Evolutionary conservation across 2,113 vertebrate genomes (phyloP), one percentile per base, ranked within the genome.

Genomic region (Pseudopodoces humilis): DNA sequence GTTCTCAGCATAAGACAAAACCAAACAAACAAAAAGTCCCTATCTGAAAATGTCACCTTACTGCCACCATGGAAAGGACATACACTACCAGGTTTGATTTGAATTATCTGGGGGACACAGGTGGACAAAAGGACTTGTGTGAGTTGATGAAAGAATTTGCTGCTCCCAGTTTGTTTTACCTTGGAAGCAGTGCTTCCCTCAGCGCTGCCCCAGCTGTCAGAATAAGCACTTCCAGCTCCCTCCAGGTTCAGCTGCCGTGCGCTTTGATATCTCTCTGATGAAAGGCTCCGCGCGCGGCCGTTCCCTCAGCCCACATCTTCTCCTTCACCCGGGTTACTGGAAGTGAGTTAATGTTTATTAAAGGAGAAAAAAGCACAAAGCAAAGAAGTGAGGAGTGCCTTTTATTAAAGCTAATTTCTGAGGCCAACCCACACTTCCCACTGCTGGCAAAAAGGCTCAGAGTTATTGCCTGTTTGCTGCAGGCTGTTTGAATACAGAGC

Each of bases 321-420:
- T 39, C 22, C 3, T 69, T 86, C 90, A 31, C 86, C 41, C 1
- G 4, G 7, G 14, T 82, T 47, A 77, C 56, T 44, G 84, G 56
- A 49, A 87, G 77, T 20, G 4, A 46, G 28, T 58, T 84, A 30
- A 49, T 49, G 77, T 86, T 94, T 65, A 41, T 94, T 72, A 89
- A 68, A 94, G 77, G n/a, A 81, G 86, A 46, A 88, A 91, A 88
- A 83, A 64, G 72, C 92, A 91, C 77, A 87, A 79, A 87, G 86
- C 72, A 79, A 82, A 92, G 83, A 27, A 81, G 65, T 28, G 30
- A 93, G 94, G 76, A 86, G 80, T 58, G 69, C 81, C 78, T 84
- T 94, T 88, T 84, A 89, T 84, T 78, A 92, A 82, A 95, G 83
- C 92, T 94, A 71, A 95, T 95, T 96, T 92, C 89, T 94, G 95